These are phyloP conservation scores for Spodoptera frugiperda DNA, from an alignment of 1,140 invertebrate species.

Conservation along the genomic window DNA sequence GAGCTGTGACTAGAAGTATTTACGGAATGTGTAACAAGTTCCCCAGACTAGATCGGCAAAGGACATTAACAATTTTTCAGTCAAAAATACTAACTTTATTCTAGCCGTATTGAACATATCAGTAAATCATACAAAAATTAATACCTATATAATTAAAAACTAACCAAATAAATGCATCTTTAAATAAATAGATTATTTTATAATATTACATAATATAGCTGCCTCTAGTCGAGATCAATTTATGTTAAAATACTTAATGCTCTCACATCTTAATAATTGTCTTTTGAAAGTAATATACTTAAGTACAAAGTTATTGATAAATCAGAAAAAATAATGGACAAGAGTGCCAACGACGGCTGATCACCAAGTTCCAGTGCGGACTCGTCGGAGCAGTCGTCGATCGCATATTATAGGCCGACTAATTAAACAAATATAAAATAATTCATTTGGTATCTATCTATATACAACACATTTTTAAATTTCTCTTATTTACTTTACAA, in stretches of 20 bases:
- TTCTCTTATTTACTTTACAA: slow-evolving; percentile 79
- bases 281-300: slow-evolving; percentile 41
- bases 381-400: slow-evolving; percentile 19
- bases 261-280: slow-evolving; percentile 49
- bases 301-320: slow-evolving; percentile 40
- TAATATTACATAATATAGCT: slow-evolving; percentile 61
- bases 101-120: slow-evolving; percentile 54
- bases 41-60: slow-evolving; percentile 71
- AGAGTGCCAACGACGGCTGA: slow-evolving; percentile 16
- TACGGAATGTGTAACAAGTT: slow-evolving; percentile 26
- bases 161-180: slow-evolving; percentile 44
- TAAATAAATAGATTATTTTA: slow-evolving; percentile 47
- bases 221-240: slow-evolving; percentile 62
- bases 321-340: slow-evolving; percentile 31
- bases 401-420: slow-evolving; percentile 72
- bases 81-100: slow-evolving; percentile 63
- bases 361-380: not conserved
- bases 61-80: slow-evolving; percentile 67
- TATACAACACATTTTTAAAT: slow-evolving; percentile 71
- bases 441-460: slow-evolving; percentile 69
- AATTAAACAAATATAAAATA: slow-evolving; percentile 68
- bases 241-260: slow-evolving; percentile 52
- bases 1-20: slow-evolving; percentile 64
- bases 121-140: slow-evolving; percentile 48
- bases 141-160: slow-evolving; percentile 43